phyloP scores from a whole-genome alignment of 2,888 invertebrate genomes.

The Oithona nana region DNA sequence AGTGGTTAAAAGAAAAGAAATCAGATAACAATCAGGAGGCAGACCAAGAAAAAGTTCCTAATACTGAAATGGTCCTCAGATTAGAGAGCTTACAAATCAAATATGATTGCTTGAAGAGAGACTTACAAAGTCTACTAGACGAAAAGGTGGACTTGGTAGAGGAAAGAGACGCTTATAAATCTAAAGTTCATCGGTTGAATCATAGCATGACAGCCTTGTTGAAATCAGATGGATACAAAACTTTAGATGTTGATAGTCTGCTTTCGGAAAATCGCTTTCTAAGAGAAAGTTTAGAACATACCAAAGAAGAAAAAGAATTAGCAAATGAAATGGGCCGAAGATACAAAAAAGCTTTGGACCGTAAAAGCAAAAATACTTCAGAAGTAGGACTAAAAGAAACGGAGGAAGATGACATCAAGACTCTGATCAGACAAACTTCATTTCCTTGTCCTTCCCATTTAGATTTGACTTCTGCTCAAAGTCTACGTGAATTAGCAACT shows the following conservation, averaged over 20 bases:
- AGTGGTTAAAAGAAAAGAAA: neutral
- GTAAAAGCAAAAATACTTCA: neutral
- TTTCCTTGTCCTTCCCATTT: conserved; percentile 10
- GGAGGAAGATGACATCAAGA: neutral
- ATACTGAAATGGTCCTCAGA: neutral
- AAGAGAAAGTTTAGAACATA: conserved; percentile 55
- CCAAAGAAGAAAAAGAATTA: conserved; percentile 56
- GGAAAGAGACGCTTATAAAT: conserved; percentile 62
- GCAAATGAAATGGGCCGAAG: conserved; percentile 49
- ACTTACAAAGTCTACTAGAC: conserved; percentile 55
- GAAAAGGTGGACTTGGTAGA: conserved; percentile 63
- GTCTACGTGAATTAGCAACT: conserved; percentile 49
- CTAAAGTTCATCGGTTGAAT: conserved; percentile 59
- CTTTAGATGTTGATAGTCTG: conserved; percentile 58
- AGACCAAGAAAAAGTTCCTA: neutral
- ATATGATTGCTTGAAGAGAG: conserved; percentile 51
- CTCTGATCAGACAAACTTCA: neutral
- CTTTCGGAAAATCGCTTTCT: conserved; percentile 65
- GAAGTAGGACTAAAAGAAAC: neutral
- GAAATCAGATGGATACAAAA: conserved; percentile 32
- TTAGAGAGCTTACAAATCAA: conserved; percentile 24
- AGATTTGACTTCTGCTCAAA: conserved; percentile 15
- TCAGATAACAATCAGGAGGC: neutral
- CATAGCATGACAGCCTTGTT: conserved; percentile 54
- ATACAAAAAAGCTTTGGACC: conserved; percentile 42